Percentiles rank a stretch among this genome's conserved stretches.
Conservation (phyloP, 1,140 invertebrate species). For the Colletes gigas region DNA sequence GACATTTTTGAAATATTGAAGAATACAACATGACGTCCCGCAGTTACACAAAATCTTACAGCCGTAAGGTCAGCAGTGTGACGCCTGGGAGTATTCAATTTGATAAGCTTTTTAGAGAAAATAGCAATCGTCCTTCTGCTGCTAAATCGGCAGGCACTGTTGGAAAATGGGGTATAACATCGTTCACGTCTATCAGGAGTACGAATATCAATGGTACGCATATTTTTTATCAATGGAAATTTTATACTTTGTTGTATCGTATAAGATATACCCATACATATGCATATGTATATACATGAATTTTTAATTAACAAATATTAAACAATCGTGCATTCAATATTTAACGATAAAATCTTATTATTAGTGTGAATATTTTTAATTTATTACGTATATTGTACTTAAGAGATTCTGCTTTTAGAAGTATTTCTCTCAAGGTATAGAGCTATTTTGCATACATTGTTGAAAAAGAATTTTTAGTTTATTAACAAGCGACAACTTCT, state of each 20-base stretch:
- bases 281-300: neutral
- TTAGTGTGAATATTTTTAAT: too few species aligned
- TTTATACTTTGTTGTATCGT: neutral
- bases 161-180: constrained; percentile 96
- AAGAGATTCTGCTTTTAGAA: neutral
- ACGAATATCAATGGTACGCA: constrained; percentile 85
- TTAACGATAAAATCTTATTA: neutral
- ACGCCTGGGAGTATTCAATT: constrained; percentile 86
- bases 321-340: neutral
- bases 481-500: too few species aligned
- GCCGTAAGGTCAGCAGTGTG: constrained; percentile 80
- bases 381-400: neutral
- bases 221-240: constrained; percentile 40
- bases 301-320: neutral
- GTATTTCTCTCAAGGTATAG: neutral
- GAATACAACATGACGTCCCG: constrained; percentile 80
- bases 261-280: neutral
- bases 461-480: too few species aligned
- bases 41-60: constrained; percentile 83
- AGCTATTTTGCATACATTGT: too few species aligned
- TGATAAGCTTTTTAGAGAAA: constrained; percentile 91
- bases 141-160: constrained; percentile 93
- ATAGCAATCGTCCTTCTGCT: constrained; percentile 92
- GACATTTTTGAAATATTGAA: constrained; percentile 55
- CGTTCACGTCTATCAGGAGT: constrained; percentile 94